Evolutionary conservation across 2,113 vertebrate genomes (phyloP).

Genomic region (Alaudala cheleensis): DNA sequence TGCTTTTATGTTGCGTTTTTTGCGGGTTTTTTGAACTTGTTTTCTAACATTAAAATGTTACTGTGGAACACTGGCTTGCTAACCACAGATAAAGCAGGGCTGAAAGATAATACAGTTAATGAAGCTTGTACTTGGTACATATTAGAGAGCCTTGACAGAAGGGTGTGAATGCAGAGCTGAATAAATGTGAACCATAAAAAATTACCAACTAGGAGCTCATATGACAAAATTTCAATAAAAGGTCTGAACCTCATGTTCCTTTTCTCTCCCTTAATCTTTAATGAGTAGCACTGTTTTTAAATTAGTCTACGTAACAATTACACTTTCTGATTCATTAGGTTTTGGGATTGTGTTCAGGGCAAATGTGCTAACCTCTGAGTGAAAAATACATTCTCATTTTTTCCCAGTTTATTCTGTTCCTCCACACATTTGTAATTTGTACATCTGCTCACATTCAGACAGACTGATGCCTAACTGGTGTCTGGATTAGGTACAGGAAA

Average conservation of each 20-base stretch:
- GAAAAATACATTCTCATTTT: constrained; percentile 6
- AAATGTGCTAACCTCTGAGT: constrained; percentile 7
- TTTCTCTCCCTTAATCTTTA: constrained; percentile 27
- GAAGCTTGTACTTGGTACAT: constrained; percentile 56
- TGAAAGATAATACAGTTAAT: constrained; percentile 60
- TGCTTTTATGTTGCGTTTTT: not conserved
- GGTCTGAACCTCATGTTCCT: not conserved
- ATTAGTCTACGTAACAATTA: constrained; percentile 30
- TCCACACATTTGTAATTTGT: constrained; percentile 9
- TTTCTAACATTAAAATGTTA: constrained; percentile 67
- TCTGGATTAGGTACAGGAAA: constrained; percentile 21
- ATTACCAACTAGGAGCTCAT: not conserved
- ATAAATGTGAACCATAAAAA: constrained; percentile 14
- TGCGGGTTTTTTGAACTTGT: not conserved
- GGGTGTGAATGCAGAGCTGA: constrained; percentile 19
- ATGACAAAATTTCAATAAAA: constrained; percentile 21
- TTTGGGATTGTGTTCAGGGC: constrained; percentile 24
- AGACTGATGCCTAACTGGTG: constrained; percentile 11
- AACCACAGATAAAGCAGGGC: constrained; percentile 19
- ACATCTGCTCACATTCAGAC: constrained; percentile 1
- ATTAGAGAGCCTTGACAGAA: constrained; percentile 40
- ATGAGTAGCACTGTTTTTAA: constrained; percentile 25
- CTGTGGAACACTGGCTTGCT: constrained; percentile 33
- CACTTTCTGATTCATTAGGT: constrained; percentile 41
- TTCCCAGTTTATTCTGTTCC: not conserved